These are phyloP conservation scores for Sipha maydis DNA, from an alignment of 2,888 invertebrate genomes.

Conservation along the genomic window DNA sequence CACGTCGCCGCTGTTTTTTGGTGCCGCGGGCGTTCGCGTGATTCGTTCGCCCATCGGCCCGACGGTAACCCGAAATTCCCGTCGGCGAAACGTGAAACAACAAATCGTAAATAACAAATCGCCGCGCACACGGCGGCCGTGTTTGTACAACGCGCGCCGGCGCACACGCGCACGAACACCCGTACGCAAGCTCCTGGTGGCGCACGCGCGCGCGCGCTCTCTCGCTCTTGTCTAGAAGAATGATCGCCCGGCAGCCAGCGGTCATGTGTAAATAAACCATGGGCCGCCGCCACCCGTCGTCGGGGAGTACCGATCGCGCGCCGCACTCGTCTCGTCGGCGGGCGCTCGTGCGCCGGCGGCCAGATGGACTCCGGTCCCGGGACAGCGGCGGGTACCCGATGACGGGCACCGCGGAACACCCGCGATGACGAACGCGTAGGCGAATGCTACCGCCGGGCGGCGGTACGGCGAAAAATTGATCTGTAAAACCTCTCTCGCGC, in stretches of 20 bases:
- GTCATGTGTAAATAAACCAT: conserved; percentile 47
- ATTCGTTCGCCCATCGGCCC: no score
- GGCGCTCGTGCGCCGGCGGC: neutral
- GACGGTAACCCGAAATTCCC: neutral
- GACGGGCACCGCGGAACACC: neutral
- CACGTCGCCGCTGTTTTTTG: no score
- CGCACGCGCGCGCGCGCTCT: neutral
- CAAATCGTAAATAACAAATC: conserved; percentile 22
- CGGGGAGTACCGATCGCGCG: no score
- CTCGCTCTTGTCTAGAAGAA: neutral
- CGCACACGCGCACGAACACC: neutral
- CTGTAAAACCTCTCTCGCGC: no score
- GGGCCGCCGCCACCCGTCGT: neutral
- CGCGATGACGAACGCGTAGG: neutral
- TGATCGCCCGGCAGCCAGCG: neutral
- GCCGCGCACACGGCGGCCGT: neutral
- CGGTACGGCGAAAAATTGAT: neutral
- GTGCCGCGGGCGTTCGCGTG: no score
- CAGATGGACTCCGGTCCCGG: neutral
- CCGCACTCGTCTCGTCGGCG: no score
- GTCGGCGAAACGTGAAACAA: neutral
- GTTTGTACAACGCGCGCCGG: neutral
- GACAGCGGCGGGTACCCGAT: neutral
- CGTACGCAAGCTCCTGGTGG: neutral
- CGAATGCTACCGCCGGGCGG: neutral